Conservation (phyloP, 1,140 invertebrate species). For the Drosophila nikananu region DNA sequence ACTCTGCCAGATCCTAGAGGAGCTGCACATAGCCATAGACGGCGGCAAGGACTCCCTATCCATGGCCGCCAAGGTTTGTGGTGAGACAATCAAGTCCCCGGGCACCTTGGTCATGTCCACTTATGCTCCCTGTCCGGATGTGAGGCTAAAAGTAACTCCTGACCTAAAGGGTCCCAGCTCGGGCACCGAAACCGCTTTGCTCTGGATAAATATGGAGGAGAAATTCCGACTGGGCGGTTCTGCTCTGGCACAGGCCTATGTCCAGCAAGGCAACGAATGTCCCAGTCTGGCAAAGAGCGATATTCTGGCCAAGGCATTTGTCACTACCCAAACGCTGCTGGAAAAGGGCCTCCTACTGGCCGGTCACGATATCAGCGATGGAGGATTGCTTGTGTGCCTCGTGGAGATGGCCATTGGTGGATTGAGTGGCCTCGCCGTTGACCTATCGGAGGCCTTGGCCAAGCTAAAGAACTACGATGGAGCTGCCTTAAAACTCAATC, state of each 20-base stretch:
- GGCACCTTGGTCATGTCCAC: conserved; percentile 97
- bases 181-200: conserved; percentile 86
- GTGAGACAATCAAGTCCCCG: conserved; percentile 93
- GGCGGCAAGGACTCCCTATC: conserved; percentile 99
- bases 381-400: conserved; percentile 95
- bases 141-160: conserved; percentile 93
- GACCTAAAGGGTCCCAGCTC: conserved; percentile 91
- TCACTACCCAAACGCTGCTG: conserved; percentile 93
- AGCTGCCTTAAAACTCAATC: conserved; percentile 54
- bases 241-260: conserved; percentile 95
- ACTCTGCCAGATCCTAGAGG: conserved; percentile 94
- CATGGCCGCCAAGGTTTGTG: conserved; percentile 95
- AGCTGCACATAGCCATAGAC: conserved; percentile 96
- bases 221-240: conserved; percentile 94
- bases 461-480: conserved; percentile 27
- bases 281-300: conserved; percentile 92
- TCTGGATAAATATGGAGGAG: conserved; percentile 90
- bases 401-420: conserved; percentile 98
- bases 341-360: conserved; percentile 90
- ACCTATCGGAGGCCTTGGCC: conserved; percentile 86
- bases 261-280: conserved; percentile 92
- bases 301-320: conserved; percentile 91
- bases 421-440: conserved; percentile 91
- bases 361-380: conserved; percentile 99
- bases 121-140: conserved; percentile 97